Base-by-base conservation (phyloP, 2,888 invertebrate genomes). In the Cetonia aurata region DNA sequence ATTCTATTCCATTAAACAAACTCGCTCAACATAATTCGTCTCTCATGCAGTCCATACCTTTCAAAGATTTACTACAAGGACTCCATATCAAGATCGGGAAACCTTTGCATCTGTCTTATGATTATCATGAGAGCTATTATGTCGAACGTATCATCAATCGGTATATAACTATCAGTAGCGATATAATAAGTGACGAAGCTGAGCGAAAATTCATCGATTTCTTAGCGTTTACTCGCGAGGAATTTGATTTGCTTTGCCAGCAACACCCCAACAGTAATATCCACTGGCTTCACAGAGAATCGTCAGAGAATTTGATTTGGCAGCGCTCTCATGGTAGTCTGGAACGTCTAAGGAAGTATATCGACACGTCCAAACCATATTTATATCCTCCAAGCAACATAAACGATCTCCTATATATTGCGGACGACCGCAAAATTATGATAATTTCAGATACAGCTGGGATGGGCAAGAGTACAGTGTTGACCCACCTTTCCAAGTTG, bases 401-500 rank as follows among this genome's bases (percentile, higher is more conserved):
- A 3, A 17, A 37, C 15, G 17, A 41, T 17, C 17, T 41, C 9
- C 15, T 25, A 37, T 4, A 9, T 8, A 1, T 37, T 37, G 31
- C 19, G 15, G 33, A 19, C 17, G 42, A 56, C 42, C 12, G 17
- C 19, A 42, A 42, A 42, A 42, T 41, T 17, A 13, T 57, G 13
- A 6, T 57, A 19, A 41, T 57, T 17, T 4, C 42, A 12, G 57
- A 57, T 57, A n/a, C 1, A 15, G 57, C 42, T 2, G 57, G 57
- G 12, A 57, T 42, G 44, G 57, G 57, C 3, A 57, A 57, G 42
- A 19, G 42, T 4, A 57, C 57, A 12, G 12, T 42, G 13, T 15
- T 57, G 15, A 42, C 57, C 0, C 57, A 57, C 17, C n/a, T 57
- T n/a, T 57, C 57, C 6, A 42, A 19, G 12, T 10, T 13, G 6